Conservation (phyloP, 2,113 vertebrate species). For the Alouatta palliata region DNA sequence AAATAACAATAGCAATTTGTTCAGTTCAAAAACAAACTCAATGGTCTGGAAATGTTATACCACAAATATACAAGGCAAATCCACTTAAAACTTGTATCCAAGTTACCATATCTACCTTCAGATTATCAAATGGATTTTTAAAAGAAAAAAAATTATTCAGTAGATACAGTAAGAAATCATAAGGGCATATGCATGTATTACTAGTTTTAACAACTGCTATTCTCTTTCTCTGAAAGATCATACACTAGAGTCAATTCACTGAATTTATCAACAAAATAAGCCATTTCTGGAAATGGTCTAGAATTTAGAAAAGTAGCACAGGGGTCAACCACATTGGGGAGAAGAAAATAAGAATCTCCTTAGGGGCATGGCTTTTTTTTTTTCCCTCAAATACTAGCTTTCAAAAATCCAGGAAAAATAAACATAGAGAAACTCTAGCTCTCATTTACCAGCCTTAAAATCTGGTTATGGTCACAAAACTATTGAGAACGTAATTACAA, state of each 20-base stretch:
- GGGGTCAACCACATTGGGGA: background rate
- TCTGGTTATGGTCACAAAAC: slow-evolving; percentile 12
- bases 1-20: slow-evolving; percentile 72
- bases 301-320: background rate
- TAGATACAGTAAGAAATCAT: background rate
- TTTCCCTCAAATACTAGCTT: background rate
- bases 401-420: slow-evolving; percentile 36
- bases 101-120: background rate
- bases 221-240: background rate
- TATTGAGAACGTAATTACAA: background rate
- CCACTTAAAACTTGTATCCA: slow-evolving; percentile 25
- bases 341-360: background rate
- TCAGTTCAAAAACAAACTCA: slow-evolving; percentile 58
- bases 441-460: slow-evolving; percentile 25
- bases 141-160: background rate
- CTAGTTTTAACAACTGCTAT: background rate
- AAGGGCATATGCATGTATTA: background rate
- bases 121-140: slow-evolving; percentile 29
- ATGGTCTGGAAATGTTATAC: background rate
- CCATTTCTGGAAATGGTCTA: slow-evolving; percentile 10
- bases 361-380: background rate
- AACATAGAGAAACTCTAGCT: slow-evolving; percentile 16
- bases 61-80: slow-evolving; percentile 28
- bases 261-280: slow-evolving; percentile 37
- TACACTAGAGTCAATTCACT: background rate